Evolutionary conservation across 2,888 invertebrate genomes (phyloP).

Genomic region (Sphinx pinastri): DNA sequence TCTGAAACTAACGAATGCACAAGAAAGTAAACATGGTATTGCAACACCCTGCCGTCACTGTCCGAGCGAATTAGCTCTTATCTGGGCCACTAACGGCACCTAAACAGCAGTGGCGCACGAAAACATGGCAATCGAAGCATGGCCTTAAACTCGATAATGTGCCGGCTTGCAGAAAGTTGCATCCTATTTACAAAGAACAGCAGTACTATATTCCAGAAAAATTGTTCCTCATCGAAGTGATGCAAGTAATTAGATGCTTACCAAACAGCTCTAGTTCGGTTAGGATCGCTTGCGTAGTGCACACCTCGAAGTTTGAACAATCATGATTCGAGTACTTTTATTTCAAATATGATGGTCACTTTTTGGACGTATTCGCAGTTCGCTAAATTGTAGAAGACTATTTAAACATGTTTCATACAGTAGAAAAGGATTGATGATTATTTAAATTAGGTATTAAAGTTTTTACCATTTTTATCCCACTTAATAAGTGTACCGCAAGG

Average conservation of each 20-base stretch:
- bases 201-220: constrained; percentile 30
- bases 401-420: too few relatives aligned
- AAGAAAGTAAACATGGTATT: constrained; percentile 48
- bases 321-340: too few relatives aligned
- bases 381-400: too few relatives aligned
- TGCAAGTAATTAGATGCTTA: neutral
- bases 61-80: constrained; percentile 64
- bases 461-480: too few relatives aligned
- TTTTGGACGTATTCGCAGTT: too few relatives aligned
- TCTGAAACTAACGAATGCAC: constrained; percentile 39
- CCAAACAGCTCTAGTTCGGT: too few relatives aligned
- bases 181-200: constrained; percentile 31
- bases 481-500: too few relatives aligned
- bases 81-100: constrained; percentile 75
- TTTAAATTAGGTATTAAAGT: too few relatives aligned
- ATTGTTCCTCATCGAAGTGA: neutral
- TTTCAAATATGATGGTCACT: too few relatives aligned
- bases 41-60: constrained; percentile 53
- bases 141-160: constrained; percentile 56
- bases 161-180: constrained; percentile 27
- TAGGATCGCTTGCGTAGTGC: too few relatives aligned
- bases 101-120: constrained; percentile 64
- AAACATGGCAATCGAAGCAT: constrained; percentile 59
- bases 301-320: too few relatives aligned
- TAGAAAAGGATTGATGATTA: too few relatives aligned